Base-by-base conservation (phyloP, 1,140 invertebrate species). In the Pygmarrhopalites habei region DNA sequence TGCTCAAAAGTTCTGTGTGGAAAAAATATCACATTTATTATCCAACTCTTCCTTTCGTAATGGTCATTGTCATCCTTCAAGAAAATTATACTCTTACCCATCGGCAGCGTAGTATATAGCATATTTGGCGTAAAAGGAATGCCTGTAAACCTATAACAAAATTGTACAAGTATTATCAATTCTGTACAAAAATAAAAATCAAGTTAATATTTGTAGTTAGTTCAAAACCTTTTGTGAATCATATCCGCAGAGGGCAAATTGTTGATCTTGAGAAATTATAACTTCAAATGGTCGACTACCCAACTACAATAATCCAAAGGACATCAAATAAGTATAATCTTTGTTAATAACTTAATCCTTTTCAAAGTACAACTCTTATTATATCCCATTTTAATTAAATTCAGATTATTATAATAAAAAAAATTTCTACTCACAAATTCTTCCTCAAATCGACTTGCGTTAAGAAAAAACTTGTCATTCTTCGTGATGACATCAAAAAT, bases 71-170 rank as follows among this genome's bases (percentile, higher is more conserved):
- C n/a, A n/a, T n/a, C n/a, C n/a, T n/a, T n/a, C n/a, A n/a, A n/a
- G n/a, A n/a, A n/a, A n/a, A n/a, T n/a, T n/a, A n/a, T 59, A 35
- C 28, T 78, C 78, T 79, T 74, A 81, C 80, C 73, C 69, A 51
- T 77, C 81, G 67, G 75, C 70, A 62, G 82, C 66, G 66, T 82
- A 79, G 60, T 81, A 76, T 66, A 82, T 79, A 61, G 74, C 78
- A 74, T 82, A 82, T 60, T 77, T 75, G 62, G 82, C 81, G 67
- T 78, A 73, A 68, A 77, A 81, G 32, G 80, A 81, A 70, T 82
- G 79, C 58, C 82, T 77, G 68, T 80, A 82, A 61, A 82, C 72
- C 82, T 83, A 75, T 35, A 80, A 79, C 4, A 29, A 29, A 12
- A 7, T 15, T n/a, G 10, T 19, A 49, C 46, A 49, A 12, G 21